phyloP scores from a whole-genome alignment of 2,888 invertebrate species.

The Candidula unifasciata region DNA sequence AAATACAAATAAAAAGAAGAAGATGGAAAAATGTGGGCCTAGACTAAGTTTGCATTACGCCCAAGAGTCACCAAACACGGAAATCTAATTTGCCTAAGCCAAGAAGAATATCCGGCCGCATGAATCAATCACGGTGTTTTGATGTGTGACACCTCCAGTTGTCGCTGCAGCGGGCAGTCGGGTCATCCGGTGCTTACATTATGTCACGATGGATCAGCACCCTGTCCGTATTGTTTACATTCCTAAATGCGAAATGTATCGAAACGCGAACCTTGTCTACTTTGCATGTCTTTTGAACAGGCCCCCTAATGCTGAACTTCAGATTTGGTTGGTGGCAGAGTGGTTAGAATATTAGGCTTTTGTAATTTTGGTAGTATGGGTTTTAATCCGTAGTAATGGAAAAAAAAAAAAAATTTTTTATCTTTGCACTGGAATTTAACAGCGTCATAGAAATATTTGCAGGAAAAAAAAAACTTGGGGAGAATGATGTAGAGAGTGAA shows the following conservation, averaged over 20 bases:
- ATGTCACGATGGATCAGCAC: background rate
- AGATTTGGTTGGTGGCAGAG: too few relatives aligned
- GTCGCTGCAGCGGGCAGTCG: too few relatives aligned
- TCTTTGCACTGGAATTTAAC: too few relatives aligned
- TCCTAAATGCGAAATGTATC: background rate
- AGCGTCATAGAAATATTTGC: too few relatives aligned
- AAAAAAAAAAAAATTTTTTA: too few relatives aligned
- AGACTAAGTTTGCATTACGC: background rate
- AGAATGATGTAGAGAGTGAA: too few relatives aligned
- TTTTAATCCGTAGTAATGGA: too few relatives aligned
- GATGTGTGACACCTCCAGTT: background rate
- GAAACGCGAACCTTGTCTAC: background rate
- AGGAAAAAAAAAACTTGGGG: too few relatives aligned
- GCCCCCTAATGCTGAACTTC: too few relatives aligned
- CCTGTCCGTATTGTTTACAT: background rate
- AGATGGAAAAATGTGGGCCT: background rate
- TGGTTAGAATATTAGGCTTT: too few relatives aligned
- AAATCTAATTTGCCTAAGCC: constrained; percentile 16
- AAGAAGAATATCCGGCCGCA: background rate
- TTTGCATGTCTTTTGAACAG: background rate
- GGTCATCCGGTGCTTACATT: background rate
- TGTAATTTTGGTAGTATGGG: too few relatives aligned
- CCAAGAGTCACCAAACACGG: constrained; percentile 6
- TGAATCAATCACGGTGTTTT: constrained; percentile 3
- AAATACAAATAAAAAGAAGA: background rate